These are phyloP conservation scores for Melieria picta DNA, from an alignment of 2,888 invertebrate species.

Conservation along the genomic window DNA sequence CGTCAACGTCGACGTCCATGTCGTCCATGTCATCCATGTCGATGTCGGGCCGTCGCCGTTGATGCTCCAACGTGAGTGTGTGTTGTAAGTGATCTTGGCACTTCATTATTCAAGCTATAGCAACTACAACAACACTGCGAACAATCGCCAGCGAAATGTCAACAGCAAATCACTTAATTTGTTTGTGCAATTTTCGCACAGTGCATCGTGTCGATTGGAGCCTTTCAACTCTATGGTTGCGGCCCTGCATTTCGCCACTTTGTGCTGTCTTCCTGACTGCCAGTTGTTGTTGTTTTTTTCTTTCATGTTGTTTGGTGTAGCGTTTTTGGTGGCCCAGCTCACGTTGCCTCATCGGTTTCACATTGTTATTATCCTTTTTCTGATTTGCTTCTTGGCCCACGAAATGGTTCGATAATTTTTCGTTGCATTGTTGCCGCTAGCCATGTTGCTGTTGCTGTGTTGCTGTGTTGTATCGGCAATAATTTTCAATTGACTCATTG, in stretches of 20 bases:
- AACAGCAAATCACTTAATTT: conserved; percentile 37
- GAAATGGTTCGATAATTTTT: conserved; percentile 58
- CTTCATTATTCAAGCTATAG: conserved; percentile 34
- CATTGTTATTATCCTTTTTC: conserved; percentile 26
- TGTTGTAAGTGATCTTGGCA: conserved; percentile 33
- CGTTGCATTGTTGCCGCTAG: conserved; percentile 51
- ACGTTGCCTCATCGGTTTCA: conserved; percentile 17
- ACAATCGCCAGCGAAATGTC: conserved; percentile 22
- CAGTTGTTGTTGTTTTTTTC: no score
- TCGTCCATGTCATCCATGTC: no score
- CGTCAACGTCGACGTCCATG: no score
- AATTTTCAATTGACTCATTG: conserved; percentile 36
- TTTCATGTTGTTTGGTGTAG: no score
- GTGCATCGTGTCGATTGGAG: not conserved
- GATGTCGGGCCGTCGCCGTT: no score
- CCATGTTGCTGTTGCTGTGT: conserved; percentile 44
- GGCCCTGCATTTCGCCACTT: not conserved
- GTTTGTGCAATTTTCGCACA: conserved; percentile 28
- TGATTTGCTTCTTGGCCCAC: conserved; percentile 44
- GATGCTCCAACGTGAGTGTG: not conserved
- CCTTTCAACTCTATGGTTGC: not conserved
- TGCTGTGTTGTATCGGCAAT: conserved; percentile 30
- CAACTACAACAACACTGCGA: conserved; percentile 27
- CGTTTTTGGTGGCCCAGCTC: not conserved
- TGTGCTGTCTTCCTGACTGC: no score